phyloP scores from a whole-genome alignment of 2,888 invertebrate species.

The Leptopterna dolabrata region DNA sequence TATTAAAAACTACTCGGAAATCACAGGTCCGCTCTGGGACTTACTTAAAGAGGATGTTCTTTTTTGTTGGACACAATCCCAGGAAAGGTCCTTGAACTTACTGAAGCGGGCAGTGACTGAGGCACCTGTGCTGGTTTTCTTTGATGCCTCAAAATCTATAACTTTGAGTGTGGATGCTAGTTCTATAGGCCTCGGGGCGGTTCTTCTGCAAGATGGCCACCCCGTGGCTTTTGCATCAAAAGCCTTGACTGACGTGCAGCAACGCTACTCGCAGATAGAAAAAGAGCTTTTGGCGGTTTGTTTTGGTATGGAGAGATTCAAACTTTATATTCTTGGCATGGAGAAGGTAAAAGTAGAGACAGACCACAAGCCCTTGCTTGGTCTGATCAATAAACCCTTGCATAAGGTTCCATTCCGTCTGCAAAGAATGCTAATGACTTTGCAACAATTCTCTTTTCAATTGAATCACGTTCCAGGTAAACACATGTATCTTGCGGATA shows the following conservation, averaged over 20 bases:
- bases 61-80: constrained; percentile 57
- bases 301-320: constrained; percentile 63
- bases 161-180: constrained; percentile 61
- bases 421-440: constrained; percentile 49
- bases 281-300: constrained; percentile 65
- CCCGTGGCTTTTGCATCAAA: constrained; percentile 64
- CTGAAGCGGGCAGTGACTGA: constrained; percentile 54
- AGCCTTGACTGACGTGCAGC: constrained; percentile 63
- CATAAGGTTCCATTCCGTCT: constrained; percentile 54
- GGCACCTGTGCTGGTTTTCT: constrained; percentile 61
- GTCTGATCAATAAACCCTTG: constrained; percentile 51
- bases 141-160: constrained; percentile 62
- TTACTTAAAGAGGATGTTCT: constrained; percentile 58
- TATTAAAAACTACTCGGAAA: constrained; percentile 59
- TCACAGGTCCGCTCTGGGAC: constrained; percentile 58
- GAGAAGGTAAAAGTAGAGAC: constrained; percentile 41
- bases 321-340: constrained; percentile 62
- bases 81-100: constrained; percentile 52
- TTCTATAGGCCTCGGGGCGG: constrained; percentile 64
- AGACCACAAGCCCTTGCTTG: constrained; percentile 52
- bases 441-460: not conserved
- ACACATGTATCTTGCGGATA: not conserved
- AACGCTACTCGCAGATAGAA: constrained; percentile 66
- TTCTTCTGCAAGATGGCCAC: constrained; percentile 64
- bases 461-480: not conserved